Evolutionary conservation across 35 echinoderm and acorn worm species (phyloP).

Genomic region (Amphiura filiformis): DNA sequence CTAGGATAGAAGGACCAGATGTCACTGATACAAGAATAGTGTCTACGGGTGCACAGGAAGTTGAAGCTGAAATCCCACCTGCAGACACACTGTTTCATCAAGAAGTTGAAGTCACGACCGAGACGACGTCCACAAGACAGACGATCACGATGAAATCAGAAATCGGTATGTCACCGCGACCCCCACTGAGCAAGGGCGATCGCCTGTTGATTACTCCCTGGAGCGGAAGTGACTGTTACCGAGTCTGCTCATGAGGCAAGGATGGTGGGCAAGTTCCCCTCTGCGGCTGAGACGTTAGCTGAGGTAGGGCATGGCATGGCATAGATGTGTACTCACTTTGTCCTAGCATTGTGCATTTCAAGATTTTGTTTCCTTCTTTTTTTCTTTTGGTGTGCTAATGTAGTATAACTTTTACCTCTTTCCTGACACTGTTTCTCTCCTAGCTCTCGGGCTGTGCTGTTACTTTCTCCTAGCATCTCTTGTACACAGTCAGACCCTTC

Average conservation of each 20-base stretch:
- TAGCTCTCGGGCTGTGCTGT: background rate
- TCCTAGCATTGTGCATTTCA: background rate
- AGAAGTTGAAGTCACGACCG: conserved; percentile 51
- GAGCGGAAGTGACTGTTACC: conserved; percentile 77
- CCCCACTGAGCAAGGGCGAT: conserved; percentile 22
- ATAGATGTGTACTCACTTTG: conserved; percentile 7
- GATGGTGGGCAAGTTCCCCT: conserved; percentile 48
- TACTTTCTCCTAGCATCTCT: too few species aligned
- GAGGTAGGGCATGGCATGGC: conserved; percentile 67
- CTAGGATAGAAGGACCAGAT: conserved; percentile 64
- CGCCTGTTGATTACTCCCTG: conserved; percentile 20
- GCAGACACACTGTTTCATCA: conserved; percentile 12
- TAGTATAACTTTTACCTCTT: background rate
- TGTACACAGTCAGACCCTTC: too few species aligned
- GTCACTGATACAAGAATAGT: conserved; percentile 60
- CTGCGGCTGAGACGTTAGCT: conserved; percentile 54
- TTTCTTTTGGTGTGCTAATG: background rate
- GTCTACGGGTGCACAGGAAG: conserved; percentile 68
- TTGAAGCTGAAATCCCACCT: conserved; percentile 51
- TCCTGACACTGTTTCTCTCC: background rate
- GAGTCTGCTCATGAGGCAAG: conserved; percentile 65
- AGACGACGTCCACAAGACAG: conserved; percentile 70
- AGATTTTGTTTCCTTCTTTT: background rate
- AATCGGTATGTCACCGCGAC: conserved; percentile 37
- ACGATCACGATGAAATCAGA: conserved; percentile 60